Evolutionary conservation across 1,140 invertebrate genomes (phyloP).

Genomic region (Drosophila virilis): DNA sequence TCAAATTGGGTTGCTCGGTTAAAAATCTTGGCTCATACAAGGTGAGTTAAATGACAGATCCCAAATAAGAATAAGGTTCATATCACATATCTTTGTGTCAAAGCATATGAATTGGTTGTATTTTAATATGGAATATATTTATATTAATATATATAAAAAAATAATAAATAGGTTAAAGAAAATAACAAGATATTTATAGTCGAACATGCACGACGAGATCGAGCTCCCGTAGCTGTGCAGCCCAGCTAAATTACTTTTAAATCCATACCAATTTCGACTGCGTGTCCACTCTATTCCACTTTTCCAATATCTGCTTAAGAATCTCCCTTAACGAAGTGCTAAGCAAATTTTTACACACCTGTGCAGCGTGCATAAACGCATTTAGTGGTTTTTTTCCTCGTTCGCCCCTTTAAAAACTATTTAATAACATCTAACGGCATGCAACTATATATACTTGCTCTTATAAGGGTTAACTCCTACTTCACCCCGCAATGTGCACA

Average conservation of each 20-base stretch:
- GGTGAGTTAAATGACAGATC: constrained; percentile 84
- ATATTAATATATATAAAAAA: no score
- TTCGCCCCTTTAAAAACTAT: constrained; percentile 26
- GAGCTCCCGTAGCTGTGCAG: no score
- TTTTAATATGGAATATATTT: no score
- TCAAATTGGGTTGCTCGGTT: constrained; percentile 94
- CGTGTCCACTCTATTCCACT: neutral
- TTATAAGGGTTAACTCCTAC: constrained; percentile 15
- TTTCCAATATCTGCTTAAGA: constrained; percentile 12
- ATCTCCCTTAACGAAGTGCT: neutral
- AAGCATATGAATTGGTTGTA: no score
- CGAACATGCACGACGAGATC: no score
- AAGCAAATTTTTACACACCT: constrained; percentile 3
- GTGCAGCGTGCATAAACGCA: neutral
- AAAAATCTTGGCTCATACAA: constrained; percentile 94
- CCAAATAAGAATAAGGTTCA: no score
- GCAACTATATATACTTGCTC: constrained; percentile 4
- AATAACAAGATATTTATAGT: no score
- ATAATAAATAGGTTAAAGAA: no score
- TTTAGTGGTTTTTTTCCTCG: neutral
- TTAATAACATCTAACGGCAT: constrained; percentile 42
- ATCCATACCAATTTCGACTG: neutral
- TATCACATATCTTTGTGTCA: no score
- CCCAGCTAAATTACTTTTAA: neutral
- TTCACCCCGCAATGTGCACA: constrained; percentile 1